Percentiles rank a stretch among this genome's conserved stretches.
phyloP scores from a whole-genome alignment of 2,888 invertebrate species.

The Operophtera brumata region DNA sequence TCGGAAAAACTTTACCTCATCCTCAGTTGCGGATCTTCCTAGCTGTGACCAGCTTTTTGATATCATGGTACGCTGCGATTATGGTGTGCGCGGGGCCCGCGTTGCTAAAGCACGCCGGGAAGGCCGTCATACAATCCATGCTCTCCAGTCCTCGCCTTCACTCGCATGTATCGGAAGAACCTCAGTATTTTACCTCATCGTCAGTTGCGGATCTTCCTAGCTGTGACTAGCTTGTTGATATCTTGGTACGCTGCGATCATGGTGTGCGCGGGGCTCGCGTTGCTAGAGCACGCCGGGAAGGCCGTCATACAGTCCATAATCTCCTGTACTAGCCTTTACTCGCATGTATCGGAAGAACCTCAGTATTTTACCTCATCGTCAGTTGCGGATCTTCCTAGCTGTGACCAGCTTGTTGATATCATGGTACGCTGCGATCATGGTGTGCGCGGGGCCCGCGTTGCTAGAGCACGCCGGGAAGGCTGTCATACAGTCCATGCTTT shows the following conservation, averaged over 20 bases:
- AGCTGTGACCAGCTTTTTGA: conserved; percentile 92
- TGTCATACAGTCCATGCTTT: conserved; percentile 86
- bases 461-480: conserved; percentile 83
- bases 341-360: conserved; percentile 95
- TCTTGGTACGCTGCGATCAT: conserved; percentile 93
- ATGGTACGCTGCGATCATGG: conserved; percentile 92
- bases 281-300: conserved; percentile 83
- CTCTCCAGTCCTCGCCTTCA: no score
- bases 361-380: conserved; percentile 84
- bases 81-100: conserved; percentile 88
- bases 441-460: conserved; percentile 84
- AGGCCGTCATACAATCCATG: no score
- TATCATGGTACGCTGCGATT: conserved; percentile 92
- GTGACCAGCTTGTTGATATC: conserved; percentile 93
- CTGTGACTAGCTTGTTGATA: conserved; percentile 92
- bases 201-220: conserved; percentile 80
- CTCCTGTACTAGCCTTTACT: conserved; percentile 92
- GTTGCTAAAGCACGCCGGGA: no score
- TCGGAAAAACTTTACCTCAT: no score
- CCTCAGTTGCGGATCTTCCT: conserved; percentile 75
- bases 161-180: no score
- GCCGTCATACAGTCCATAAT: conserved; percentile 86
- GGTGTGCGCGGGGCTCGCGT: conserved; percentile 85
- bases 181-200: conserved; percentile 87
- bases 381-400: conserved; percentile 82